These are phyloP conservation scores for Rhinopomastus cyanomelas DNA, from an alignment of 2,113 vertebrate genomes.

Conservation along the genomic window DNA sequence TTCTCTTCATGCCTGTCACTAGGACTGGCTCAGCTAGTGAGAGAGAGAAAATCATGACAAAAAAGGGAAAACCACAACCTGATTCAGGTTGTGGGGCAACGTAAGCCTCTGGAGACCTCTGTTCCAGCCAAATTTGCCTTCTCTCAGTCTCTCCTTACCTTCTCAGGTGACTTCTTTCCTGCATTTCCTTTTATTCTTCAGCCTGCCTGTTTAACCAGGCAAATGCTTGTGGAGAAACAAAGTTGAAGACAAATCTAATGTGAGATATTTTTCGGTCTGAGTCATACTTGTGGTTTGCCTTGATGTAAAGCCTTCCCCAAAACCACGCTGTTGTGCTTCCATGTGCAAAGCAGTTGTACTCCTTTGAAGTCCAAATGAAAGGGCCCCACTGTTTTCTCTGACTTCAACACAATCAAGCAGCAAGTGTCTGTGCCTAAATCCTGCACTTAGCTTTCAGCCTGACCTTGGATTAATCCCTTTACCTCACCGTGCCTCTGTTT, in stretches of 20 bases:
- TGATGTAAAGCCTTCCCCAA: conserved; percentile 10
- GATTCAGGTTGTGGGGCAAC: not conserved
- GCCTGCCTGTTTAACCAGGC: not conserved
- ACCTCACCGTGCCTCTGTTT: conserved; percentile 56
- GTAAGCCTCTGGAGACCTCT: not conserved
- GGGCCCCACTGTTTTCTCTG: conserved; percentile 40
- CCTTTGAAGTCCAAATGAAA: conserved; percentile 59
- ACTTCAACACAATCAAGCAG: conserved; percentile 35
- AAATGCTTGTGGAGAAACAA: not conserved
- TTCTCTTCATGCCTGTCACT: conserved; percentile 41
- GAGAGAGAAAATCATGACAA: not conserved
- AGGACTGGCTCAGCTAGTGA: not conserved
- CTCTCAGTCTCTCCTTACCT: not conserved
- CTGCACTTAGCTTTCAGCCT: conserved; percentile 31
- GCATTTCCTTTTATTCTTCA: not conserved
- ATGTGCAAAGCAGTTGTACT: conserved; percentile 37
- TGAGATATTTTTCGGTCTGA: conserved; percentile 3
- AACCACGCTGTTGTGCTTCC: conserved; percentile 29
- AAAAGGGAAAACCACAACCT: not conserved
- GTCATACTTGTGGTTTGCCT: conserved; percentile 39
- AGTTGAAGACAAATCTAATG: not conserved
- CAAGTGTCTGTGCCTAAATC: not conserved
- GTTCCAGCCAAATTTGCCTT: not conserved
- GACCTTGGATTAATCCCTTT: conserved; percentile 60
- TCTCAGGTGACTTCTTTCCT: not conserved